Conservation (phyloP, 2,113 vertebrate genomes). For the Coptodon rendalli region DNA sequence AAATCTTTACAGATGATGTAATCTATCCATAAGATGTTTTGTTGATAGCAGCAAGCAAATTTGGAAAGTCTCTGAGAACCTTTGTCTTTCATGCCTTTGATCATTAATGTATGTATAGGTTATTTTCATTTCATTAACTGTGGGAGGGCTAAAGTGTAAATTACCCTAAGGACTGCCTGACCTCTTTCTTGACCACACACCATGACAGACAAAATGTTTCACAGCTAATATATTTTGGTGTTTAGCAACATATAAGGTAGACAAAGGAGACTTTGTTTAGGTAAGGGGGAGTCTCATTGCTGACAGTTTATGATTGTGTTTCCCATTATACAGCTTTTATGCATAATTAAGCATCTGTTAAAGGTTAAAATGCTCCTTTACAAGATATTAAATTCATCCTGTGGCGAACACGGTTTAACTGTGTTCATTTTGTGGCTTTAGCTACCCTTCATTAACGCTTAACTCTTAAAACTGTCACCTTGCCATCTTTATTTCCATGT, state of each 20-base stretch:
- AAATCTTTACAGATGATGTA: background rate
- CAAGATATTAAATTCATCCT: background rate
- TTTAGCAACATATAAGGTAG: background rate
- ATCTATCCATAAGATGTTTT: background rate
- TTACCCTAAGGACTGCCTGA: background rate
- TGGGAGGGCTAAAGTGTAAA: background rate
- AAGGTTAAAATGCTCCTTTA: constrained; percentile 12
- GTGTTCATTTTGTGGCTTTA: background rate
- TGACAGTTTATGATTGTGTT: background rate
- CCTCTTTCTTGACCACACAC: background rate
- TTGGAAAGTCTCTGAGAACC: background rate
- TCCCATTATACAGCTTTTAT: background rate
- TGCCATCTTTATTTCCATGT: background rate
- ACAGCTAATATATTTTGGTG: background rate
- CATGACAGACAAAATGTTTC: background rate
- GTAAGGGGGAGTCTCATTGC: background rate
- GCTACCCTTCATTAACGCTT: background rate
- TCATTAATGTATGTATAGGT: background rate
- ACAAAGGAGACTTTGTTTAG: background rate
- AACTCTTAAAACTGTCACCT: background rate
- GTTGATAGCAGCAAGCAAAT: background rate
- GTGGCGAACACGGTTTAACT: background rate
- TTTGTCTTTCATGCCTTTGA: background rate
- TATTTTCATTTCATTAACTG: background rate
- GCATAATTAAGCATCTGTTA: constrained; percentile 10